Base-by-base conservation (phyloP, 2,888 invertebrate species). In the Rhagonycha fulva region DNA sequence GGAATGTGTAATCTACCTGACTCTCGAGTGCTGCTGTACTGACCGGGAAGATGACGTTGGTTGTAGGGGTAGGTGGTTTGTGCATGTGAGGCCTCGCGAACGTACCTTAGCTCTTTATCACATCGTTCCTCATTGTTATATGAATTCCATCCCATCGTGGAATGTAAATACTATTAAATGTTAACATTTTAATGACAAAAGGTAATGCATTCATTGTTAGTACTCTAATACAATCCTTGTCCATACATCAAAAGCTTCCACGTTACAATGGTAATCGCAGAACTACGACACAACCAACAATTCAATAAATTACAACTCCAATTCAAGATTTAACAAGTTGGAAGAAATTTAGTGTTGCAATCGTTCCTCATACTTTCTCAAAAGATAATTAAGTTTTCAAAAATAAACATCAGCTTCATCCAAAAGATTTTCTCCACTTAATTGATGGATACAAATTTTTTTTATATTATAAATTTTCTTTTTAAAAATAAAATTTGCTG, bases 1-100 rank as follows among this genome's bases (percentile, higher is more conserved):
- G 81, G 82, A 81, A 82, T 82, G 82, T 68, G 28, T 72, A 72
- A 61, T 80, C 73, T 79, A 74, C 80, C 77, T 77, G 76, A n/a
- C 68, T 61, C 60, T 32, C 23, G 66, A 62, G 62, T 14, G 66
- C 62, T 62, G 62, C 67, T 74, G 73, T 61, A 63, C 26, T 12
- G 68, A 28, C 62, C 19, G 68, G 60, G 60, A 47, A 32, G 71
- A 30, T 63, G 68, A 62, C 11, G 61, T 28, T 68, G 62, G 74
- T 70, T 71, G 74, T 71, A 75, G 69, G 74, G 74, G 66, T 61
- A 61, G 63, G 63, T 66, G 63, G 63, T 7, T 66, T 23, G 32
- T 30, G 68, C 68, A 70, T 70, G 70, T 60, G 60, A 10, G 23
- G 62, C 47, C 47, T 24, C 24, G 19, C 28, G 47, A 24, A 26